phyloP scores from a whole-genome alignment of 2,888 invertebrate genomes.

The Latheticus oryzae region DNA sequence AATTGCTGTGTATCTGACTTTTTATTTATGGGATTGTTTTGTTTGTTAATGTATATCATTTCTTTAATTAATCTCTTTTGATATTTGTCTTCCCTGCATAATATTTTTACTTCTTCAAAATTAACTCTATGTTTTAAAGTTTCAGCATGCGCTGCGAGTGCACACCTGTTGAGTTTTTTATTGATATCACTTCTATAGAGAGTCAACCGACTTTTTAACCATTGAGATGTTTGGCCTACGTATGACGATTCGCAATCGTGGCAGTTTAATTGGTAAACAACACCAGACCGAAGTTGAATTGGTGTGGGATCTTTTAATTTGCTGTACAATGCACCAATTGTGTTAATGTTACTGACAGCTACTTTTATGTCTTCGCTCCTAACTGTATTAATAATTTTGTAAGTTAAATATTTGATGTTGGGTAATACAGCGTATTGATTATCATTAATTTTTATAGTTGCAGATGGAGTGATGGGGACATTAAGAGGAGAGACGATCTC shows the following conservation, averaged over 20 bases:
- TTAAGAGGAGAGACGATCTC: no score
- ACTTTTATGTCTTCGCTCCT: slow-evolving; percentile 4
- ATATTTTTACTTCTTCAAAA: slow-evolving; percentile 3
- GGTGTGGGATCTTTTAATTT: slow-evolving; percentile 6
- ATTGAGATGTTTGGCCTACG: slow-evolving; percentile 23
- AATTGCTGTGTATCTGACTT: not conserved
- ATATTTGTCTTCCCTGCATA: slow-evolving; percentile 6
- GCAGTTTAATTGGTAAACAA: slow-evolving; percentile 11
- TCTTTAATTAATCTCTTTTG: slow-evolving; percentile 8
- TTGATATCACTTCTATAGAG: slow-evolving; percentile 21
- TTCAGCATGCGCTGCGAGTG: slow-evolving; percentile 20
- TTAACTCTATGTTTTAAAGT: slow-evolving; percentile 2
- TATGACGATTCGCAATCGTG: slow-evolving; percentile 5
- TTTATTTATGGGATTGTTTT: slow-evolving; percentile 5
- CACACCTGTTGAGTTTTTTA: slow-evolving; percentile 13
- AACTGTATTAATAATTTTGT: slow-evolving; percentile 4
- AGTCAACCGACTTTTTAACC: slow-evolving; percentile 20
- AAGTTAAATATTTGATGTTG: slow-evolving; percentile 3
- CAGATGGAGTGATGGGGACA: no score
- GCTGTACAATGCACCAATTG: not conserved
- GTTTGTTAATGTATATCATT: slow-evolving; percentile 14
- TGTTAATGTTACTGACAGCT: slow-evolving; percentile 2
- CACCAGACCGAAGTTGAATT: slow-evolving; percentile 1
- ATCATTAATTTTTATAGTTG: not conserved
- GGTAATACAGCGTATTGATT: not conserved